Conservation (phyloP, 2,797 vertebrate genomes). For the Mus minutoides region DNA sequence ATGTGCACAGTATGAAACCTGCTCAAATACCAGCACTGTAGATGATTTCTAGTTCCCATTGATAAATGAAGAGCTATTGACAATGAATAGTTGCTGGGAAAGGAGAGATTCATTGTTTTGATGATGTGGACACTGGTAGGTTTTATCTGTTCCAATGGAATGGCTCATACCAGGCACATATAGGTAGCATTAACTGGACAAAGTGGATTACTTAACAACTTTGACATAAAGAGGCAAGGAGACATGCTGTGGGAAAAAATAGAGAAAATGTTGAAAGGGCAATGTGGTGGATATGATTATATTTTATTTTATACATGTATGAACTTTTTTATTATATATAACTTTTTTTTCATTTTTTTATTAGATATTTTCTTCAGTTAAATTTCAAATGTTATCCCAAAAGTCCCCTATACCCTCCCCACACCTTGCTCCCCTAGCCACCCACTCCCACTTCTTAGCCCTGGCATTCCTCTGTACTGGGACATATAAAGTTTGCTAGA, state of each 20-base stretch:
- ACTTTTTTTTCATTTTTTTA: too few species aligned
- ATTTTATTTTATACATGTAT: neutral
- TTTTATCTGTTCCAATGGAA: neutral
- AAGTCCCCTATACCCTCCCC: too few species aligned
- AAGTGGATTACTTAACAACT: neutral
- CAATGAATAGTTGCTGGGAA: neutral
- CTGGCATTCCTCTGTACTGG: too few species aligned
- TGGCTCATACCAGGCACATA: neutral
- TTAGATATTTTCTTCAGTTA: too few species aligned
- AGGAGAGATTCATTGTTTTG: neutral
- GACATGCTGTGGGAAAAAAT: neutral
- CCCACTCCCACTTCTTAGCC: too few species aligned
- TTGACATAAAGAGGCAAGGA: neutral
- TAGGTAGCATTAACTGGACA: neutral
- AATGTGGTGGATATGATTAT: too few species aligned
- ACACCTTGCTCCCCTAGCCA: too few species aligned
- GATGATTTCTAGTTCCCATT: neutral
- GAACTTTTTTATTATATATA: too few species aligned
- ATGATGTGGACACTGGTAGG: neutral
- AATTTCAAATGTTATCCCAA: too few species aligned
- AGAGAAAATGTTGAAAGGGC: neutral
- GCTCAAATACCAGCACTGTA: too few species aligned
- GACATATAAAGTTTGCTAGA: too few species aligned
- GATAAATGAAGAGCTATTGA: neutral
- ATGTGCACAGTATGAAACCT: neutral